These are phyloP conservation scores for Leptinotarsa rubiginosa DNA, from an alignment of 2,888 invertebrate species.

Conservation along the genomic window DNA sequence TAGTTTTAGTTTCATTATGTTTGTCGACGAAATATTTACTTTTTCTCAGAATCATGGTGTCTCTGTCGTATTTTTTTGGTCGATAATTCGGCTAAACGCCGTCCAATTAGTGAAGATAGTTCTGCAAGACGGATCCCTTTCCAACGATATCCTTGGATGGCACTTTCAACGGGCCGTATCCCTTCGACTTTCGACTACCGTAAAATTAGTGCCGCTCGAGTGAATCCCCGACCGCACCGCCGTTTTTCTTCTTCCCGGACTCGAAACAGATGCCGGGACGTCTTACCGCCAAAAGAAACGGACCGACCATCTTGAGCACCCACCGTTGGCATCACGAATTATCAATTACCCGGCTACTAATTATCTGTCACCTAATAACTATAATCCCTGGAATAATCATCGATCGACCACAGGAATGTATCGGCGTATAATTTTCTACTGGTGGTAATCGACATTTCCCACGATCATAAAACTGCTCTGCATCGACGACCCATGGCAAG, in stretches of 20 bases:
- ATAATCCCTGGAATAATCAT: neutral
- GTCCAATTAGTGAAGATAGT: neutral
- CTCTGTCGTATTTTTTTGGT: too few species aligned
- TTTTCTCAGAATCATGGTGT: too few species aligned
- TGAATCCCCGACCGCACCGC: neutral
- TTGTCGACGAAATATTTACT: too few species aligned
- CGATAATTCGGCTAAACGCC: constrained; percentile 2
- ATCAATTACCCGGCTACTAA: neutral
- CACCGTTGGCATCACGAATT: constrained; percentile 8
- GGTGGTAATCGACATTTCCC: neutral
- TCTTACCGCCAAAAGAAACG: constrained; percentile 43
- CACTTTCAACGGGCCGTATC: constrained; percentile 9
- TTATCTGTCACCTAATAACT: constrained; percentile 8
- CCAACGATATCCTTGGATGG: neutral
- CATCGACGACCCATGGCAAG: neutral
- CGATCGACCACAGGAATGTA: constrained; percentile 13
- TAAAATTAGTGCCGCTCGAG: constrained; percentile 25
- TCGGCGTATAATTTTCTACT: constrained; percentile 8
- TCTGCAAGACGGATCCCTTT: constrained; percentile 4
- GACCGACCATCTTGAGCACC: constrained; percentile 39
- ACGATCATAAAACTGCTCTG: neutral
- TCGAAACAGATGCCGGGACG: constrained; percentile 32
- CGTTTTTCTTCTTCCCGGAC: constrained; percentile 12
- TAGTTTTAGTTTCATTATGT: too few species aligned
- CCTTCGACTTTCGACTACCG: neutral